Percentiles rank a stretch among this genome's conserved stretches.
phyloP scores from a whole-genome alignment of 2,113 vertebrate genomes.

The Athene cunicularia region DNA sequence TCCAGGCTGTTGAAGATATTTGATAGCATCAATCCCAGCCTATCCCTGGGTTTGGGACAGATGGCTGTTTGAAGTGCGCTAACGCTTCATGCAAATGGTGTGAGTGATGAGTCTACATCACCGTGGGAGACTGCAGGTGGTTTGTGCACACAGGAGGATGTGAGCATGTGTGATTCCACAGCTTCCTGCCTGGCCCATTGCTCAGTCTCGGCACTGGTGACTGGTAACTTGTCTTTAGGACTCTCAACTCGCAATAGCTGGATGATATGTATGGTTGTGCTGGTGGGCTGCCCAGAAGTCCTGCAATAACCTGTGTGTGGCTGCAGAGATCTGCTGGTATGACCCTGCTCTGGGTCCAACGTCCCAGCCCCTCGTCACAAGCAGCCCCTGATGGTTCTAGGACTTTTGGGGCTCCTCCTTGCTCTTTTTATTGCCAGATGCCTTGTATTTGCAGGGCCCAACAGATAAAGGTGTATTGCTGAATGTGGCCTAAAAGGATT shows the following conservation, averaged over 20 bases:
- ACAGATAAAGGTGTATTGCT: neutral
- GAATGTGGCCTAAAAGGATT: neutral
- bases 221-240: neutral
- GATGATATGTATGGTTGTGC: neutral
- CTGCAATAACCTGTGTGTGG: no score
- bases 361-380: neutral
- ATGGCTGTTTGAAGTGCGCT: neutral
- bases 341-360: accelerated
- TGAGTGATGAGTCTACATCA: neutral
- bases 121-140: accelerated
- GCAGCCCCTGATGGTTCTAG: neutral
- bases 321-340: neutral
- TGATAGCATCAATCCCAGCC: neutral
- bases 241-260: neutral
- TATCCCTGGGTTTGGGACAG: neutral
- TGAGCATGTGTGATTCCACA: neutral
- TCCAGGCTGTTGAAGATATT: neutral
- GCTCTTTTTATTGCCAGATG: neutral
- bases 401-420: neutral
- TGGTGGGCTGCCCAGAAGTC: neutral
- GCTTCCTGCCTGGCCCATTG: neutral
- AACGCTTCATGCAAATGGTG: neutral
- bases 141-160: neutral
- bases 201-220: neutral
- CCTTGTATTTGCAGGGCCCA: neutral